These are phyloP conservation scores for Drosophila grimshawi DNA, from an alignment of 1,140 invertebrate genomes.

Conservation along the genomic window DNA sequence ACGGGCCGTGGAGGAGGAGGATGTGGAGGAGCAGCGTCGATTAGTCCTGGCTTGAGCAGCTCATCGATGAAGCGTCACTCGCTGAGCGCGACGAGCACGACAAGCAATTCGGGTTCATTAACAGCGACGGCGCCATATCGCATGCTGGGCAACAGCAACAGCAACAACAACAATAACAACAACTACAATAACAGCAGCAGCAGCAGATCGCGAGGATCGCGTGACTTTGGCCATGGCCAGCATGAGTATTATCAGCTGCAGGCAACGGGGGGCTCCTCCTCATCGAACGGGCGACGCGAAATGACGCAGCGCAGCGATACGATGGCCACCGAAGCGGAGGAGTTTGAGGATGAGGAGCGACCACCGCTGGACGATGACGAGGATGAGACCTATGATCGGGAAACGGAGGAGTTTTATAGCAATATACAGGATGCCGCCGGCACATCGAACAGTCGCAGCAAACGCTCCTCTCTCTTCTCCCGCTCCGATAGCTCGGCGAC, in stretches of 20 bases:
- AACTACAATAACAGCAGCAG: not conserved
- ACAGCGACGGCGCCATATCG: conserved; percentile 53
- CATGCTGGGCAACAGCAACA: conserved; percentile 36
- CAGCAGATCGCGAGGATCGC: conserved; percentile 55
- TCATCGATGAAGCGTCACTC: conserved; percentile 52
- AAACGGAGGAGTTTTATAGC: conserved; percentile 81
- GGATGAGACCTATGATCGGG: conserved; percentile 73
- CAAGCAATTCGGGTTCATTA: conserved; percentile 51
- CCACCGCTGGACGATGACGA: conserved; percentile 68
- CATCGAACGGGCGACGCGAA: conserved; percentile 49
- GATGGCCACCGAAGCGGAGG: conserved; percentile 67
- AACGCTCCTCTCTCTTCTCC: conserved; percentile 80
- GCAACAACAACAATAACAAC: conserved; percentile 13
- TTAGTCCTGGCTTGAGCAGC: not conserved
- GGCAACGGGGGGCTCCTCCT: conserved; percentile 46
- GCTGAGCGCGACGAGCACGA: conserved; percentile 64
- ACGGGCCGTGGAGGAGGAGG: not conserved
- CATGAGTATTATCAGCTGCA: conserved; percentile 64
- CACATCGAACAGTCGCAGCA: conserved; percentile 61
- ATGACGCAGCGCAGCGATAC: conserved; percentile 69
- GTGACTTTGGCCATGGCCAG: conserved; percentile 53
- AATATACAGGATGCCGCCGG: conserved; percentile 79
- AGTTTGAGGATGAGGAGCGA: conserved; percentile 70
- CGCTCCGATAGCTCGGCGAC: conserved; percentile 83
- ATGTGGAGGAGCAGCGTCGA: not conserved